Conservation (phyloP, 2,113 vertebrate species). For the Python bivittatus region DNA sequence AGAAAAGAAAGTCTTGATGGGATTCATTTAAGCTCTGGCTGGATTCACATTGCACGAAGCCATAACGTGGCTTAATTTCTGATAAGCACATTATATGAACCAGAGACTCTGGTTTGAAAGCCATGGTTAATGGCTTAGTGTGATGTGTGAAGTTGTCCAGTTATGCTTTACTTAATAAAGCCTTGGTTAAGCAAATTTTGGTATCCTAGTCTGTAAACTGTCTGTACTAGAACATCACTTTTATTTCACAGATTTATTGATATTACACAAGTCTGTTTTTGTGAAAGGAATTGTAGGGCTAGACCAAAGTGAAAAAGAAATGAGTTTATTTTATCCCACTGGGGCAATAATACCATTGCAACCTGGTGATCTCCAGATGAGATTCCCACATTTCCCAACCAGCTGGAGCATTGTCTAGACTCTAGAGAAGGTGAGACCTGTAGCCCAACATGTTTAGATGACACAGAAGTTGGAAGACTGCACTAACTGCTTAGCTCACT, state of each 20-base stretch:
- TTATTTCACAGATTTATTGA: not conserved
- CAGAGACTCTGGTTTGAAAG: not conserved
- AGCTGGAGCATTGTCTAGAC: not conserved
- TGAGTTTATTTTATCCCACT: not conserved
- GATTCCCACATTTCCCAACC: not conserved
- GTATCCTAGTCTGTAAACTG: not conserved
- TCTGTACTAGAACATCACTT: not conserved
- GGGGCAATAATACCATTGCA: not conserved
- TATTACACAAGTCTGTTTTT: not conserved
- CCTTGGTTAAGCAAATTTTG: not conserved
- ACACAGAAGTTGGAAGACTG: not conserved
- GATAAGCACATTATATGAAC: not conserved
- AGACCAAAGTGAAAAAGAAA: not conserved
- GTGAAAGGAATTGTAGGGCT: not conserved
- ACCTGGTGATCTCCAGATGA: not conserved
- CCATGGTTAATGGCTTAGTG: not conserved
- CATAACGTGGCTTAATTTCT: not conserved
- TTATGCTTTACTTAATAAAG: not conserved
- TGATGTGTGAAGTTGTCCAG: not conserved
- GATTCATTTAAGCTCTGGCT: not conserved
- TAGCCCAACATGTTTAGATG: not conserved
- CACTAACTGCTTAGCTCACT: not conserved
- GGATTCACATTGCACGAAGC: not conserved
- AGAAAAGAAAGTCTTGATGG: not conserved
- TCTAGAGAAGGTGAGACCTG: not conserved